A percentile compares a stretch with the other conserved stretches of the same genome.
phyloP scores from a whole-genome alignment of 2,888 invertebrate genomes.

The Apamea monoglypha region DNA sequence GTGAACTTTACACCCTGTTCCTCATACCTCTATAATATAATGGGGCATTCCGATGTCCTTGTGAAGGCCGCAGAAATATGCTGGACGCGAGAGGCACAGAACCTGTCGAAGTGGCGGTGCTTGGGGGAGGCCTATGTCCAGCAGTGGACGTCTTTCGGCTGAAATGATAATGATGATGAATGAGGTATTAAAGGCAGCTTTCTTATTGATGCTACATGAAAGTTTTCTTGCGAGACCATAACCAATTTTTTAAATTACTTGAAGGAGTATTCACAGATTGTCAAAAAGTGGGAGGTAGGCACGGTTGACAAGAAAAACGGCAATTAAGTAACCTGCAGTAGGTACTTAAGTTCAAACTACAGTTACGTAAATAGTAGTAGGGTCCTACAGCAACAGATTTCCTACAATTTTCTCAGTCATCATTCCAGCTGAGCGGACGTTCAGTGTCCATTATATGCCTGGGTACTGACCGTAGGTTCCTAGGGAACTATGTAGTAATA shows the following conservation, averaged over 20 bases:
- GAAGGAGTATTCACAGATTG: background rate
- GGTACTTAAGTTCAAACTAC: background rate
- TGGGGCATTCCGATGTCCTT: too few species aligned
- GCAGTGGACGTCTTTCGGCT: background rate
- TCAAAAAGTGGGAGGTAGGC: background rate
- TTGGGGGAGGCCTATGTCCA: too few species aligned
- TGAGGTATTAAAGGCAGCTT: background rate
- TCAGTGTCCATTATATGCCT: conserved; percentile 32
- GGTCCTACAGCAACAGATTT: background rate
- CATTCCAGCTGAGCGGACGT: conserved; percentile 38
- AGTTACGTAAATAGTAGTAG: background rate
- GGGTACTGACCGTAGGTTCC: conserved; percentile 29
- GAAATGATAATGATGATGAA: background rate
- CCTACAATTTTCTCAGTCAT: conserved; percentile 40
- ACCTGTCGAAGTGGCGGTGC: too few species aligned
- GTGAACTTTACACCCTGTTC: too few species aligned
- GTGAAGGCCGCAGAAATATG: too few species aligned
- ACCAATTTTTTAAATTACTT: background rate
- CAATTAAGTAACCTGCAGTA: background rate
- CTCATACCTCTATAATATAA: too few species aligned
- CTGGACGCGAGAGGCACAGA: too few species aligned
- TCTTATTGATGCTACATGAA: background rate
- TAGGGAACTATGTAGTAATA: conserved; percentile 53
- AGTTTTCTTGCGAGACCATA: background rate
- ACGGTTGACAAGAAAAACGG: background rate